Conservation (phyloP, 2,113 vertebrate genomes). For the Dicentrarchus labrax region DNA sequence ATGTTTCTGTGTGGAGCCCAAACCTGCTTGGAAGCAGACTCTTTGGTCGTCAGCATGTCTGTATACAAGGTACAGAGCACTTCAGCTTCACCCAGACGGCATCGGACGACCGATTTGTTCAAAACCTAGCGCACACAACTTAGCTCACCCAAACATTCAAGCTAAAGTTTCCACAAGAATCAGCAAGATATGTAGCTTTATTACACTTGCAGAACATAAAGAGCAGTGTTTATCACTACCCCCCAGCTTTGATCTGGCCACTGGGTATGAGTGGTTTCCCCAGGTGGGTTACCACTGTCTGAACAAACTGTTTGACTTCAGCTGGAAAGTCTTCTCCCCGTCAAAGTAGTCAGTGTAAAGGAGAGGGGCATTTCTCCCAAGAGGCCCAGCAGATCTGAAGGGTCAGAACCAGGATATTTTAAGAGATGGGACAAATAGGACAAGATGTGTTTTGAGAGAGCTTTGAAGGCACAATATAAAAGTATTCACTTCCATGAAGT, state of each 20-base stretch:
- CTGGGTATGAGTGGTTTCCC: slow-evolving; percentile 79
- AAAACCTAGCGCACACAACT: slow-evolving; percentile 1
- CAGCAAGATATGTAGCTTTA: neutral
- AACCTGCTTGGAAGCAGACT: slow-evolving; percentile 26
- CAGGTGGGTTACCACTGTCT: slow-evolving; percentile 80
- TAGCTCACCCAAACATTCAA: slow-evolving; percentile 23
- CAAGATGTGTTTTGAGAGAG: neutral
- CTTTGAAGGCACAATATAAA: too few relatives aligned
- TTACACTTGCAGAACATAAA: neutral
- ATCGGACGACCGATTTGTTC: neutral
- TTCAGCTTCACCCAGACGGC: neutral
- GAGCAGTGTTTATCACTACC: slow-evolving; percentile 6
- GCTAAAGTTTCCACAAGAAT: slow-evolving; percentile 27
- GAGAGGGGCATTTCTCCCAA: slow-evolving; percentile 26
- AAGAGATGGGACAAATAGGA: neutral
- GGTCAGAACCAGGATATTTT: slow-evolving; percentile 3
- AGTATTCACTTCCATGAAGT: too few relatives aligned
- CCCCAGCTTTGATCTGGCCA: slow-evolving; percentile 68
- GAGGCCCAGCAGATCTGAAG: slow-evolving; percentile 13
- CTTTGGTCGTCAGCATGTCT: slow-evolving; percentile 30
- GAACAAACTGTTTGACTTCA: slow-evolving; percentile 66
- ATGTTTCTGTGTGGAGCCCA: slow-evolving; percentile 1
- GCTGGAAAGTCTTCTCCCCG: slow-evolving; percentile 55
- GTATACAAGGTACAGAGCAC: slow-evolving; percentile 29
- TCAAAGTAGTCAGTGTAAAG: slow-evolving; percentile 80